phyloP scores from a whole-genome alignment of 1,140 invertebrate genomes.

The Drosophila eugracilis region DNA sequence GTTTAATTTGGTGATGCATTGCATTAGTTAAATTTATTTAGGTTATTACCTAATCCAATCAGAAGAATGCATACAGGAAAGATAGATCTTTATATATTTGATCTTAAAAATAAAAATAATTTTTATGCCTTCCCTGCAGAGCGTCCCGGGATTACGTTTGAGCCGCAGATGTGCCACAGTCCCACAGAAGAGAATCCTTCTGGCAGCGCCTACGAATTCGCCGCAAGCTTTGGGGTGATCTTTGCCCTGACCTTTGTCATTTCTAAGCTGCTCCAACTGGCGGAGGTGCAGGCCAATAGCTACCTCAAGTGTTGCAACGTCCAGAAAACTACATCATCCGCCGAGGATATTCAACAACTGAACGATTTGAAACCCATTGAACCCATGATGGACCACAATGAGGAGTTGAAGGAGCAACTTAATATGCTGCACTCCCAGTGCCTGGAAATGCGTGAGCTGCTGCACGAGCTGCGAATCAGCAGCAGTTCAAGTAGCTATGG shows the following conservation, averaged over 20 bases:
- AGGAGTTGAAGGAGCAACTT: slow-evolving; percentile 41
- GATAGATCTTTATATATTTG: too few relatives aligned
- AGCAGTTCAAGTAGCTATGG: slow-evolving; percentile 14
- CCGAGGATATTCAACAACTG: neutral
- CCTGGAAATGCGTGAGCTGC: slow-evolving; percentile 39
- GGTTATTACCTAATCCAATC: too few relatives aligned
- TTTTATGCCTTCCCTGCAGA: too few relatives aligned
- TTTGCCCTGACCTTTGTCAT: slow-evolving; percentile 23
- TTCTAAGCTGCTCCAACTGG: slow-evolving; percentile 34
- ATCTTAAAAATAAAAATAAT: too few relatives aligned
- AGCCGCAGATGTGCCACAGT: slow-evolving; percentile 3
- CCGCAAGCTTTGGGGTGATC: slow-evolving; percentile 43
- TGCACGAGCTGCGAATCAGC: slow-evolving; percentile 37
- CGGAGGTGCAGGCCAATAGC: slow-evolving; percentile 11
- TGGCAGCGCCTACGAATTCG: slow-evolving; percentile 13
- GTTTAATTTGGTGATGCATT: too few relatives aligned
- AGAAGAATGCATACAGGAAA: too few relatives aligned
- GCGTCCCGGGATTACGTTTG: slow-evolving; percentile 2
- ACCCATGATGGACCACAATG: slow-evolving; percentile 3
- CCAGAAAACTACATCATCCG: neutral
- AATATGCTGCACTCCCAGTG: slow-evolving; percentile 44
- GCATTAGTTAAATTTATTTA: too few relatives aligned
- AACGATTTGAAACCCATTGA: neutral
- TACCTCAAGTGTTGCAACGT: slow-evolving; percentile 2
- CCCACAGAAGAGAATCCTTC: neutral